Evolutionary conservation across 2,797 vertebrate genomes (phyloP).

Genomic region (Cryptoprocta ferox): DNA sequence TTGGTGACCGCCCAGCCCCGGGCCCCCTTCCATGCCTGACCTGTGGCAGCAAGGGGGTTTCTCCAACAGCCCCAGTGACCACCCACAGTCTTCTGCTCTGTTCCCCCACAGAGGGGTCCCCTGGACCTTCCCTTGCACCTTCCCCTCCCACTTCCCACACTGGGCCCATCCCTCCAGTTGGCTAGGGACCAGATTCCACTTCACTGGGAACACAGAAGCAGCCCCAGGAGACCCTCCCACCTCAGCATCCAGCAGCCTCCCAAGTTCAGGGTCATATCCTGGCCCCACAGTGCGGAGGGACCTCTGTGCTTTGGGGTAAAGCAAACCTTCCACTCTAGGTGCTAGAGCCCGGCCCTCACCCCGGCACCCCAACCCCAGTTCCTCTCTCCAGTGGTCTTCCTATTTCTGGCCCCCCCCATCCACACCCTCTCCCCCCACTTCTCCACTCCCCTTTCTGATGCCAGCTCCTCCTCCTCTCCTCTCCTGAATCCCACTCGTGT

Average conservation of each 20-base stretch:
- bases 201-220: background rate
- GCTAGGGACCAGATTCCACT: background rate
- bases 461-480: background rate
- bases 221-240: background rate
- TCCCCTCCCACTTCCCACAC: too few species aligned
- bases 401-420: background rate
- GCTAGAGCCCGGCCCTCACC: background rate
- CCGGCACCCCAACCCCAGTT: background rate
- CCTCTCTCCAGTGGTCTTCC: background rate
- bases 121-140: background rate
- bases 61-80: background rate
- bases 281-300: background rate
- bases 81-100: background rate
- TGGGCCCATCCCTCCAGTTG: background rate
- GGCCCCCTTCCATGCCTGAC: too few species aligned
- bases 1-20: background rate
- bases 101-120: background rate
- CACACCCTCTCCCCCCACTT: background rate
- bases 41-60: background rate
- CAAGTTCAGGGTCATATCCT: background rate
- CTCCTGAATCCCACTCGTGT: background rate
- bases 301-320: background rate
- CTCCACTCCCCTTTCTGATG: background rate
- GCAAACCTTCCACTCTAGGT: background rate
- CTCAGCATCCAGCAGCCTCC: background rate